Conservation (phyloP, 2,888 invertebrate genomes). For the Parapristionchus giblindavisi region DNA sequence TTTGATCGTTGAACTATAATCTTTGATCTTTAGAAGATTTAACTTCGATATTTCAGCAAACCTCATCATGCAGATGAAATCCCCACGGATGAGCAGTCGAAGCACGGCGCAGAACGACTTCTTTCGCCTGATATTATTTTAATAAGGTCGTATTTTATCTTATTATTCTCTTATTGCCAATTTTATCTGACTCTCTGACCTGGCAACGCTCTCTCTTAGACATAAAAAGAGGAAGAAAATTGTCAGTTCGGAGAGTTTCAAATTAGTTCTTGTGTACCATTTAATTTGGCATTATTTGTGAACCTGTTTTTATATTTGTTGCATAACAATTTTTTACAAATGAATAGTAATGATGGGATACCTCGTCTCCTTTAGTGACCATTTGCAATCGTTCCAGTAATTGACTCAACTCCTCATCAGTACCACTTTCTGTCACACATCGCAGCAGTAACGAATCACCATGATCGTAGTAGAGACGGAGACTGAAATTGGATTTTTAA, state of each 20-base stretch:
- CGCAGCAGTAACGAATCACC: slow-evolving; percentile 86
- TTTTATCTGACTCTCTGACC: too few species aligned
- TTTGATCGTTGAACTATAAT: too few species aligned
- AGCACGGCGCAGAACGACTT: slow-evolving; percentile 59
- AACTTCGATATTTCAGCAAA: too few species aligned
- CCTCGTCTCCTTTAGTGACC: slow-evolving; percentile 78
- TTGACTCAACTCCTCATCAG: slow-evolving; percentile 77
- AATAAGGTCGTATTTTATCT: neutral
- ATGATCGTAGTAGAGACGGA: slow-evolving; percentile 82
- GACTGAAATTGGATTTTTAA: slow-evolving; percentile 40
- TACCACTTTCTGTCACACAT: slow-evolving; percentile 77
- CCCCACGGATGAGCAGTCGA: slow-evolving; percentile 61
- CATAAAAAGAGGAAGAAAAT: too few species aligned
- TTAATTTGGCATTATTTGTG: neutral
- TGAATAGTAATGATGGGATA: too few species aligned
- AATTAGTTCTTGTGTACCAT: neutral
- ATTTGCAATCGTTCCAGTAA: slow-evolving; percentile 83
- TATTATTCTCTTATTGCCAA: too few species aligned
- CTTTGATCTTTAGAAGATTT: too few species aligned
- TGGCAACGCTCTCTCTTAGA: too few species aligned
- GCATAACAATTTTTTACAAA: too few species aligned
- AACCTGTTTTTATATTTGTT: too few species aligned
- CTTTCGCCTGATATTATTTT: slow-evolving; percentile 10
- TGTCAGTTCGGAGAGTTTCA: too few species aligned
- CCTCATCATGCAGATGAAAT: slow-evolving; percentile 56